Evolutionary conservation across 2,888 invertebrate species (phyloP).

Genomic region (Autographa pulchrina): DNA sequence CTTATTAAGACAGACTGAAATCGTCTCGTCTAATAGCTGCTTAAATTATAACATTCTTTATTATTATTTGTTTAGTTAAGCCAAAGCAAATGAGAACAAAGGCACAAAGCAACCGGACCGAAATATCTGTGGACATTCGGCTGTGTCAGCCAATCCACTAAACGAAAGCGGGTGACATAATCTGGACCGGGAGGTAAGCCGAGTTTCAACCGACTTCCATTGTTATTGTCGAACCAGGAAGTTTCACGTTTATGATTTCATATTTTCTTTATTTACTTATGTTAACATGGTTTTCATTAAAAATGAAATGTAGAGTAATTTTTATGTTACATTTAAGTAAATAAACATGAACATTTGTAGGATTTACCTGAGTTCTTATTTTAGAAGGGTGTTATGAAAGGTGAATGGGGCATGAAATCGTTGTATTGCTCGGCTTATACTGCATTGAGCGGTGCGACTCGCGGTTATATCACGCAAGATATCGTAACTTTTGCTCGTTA

Average conservation of each 20-base stretch:
- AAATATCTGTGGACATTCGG: slow-evolving; percentile 25
- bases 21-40: no score
- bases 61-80: slow-evolving; percentile 11
- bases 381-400: slow-evolving; percentile 75
- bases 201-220: slow-evolving; percentile 1
- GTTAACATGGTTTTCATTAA: background rate
- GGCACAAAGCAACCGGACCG: slow-evolving; percentile 13
- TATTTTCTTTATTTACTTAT: background rate
- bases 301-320: background rate
- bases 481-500: slow-evolving; percentile 84
- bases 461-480: slow-evolving; percentile 83
- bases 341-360: background rate
- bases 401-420: slow-evolving; percentile 75
- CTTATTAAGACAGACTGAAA: no score
- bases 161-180: slow-evolving; percentile 12
- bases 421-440: slow-evolving; percentile 61
- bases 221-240: background rate
- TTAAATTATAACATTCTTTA: slow-evolving; percentile 15
- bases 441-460: slow-evolving; percentile 64
- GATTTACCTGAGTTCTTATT: slow-evolving; percentile 40
- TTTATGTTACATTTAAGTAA: background rate
- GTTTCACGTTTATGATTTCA: background rate
- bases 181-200: background rate
- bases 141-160: slow-evolving; percentile 12
- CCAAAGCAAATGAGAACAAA: slow-evolving; percentile 28